Conservation (phyloP, 2,888 invertebrate species). For the Drosophila flavopinicola region DNA sequence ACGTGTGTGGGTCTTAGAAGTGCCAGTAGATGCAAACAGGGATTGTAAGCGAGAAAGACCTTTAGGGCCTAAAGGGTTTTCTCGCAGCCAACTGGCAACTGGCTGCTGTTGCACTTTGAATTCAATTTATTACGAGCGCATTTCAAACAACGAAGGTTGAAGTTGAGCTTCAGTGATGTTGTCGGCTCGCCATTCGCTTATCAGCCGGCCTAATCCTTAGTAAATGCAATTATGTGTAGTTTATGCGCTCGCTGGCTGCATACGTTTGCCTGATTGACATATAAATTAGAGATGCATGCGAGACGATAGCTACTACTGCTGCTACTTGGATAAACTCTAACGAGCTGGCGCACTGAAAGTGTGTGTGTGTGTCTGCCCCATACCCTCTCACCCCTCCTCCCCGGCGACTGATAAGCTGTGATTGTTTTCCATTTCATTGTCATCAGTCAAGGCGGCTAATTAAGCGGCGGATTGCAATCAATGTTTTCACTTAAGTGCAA, state of each 20-base stretch:
- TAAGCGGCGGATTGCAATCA: conserved; percentile 49
- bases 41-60: conserved; percentile 23
- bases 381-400: background rate
- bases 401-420: conserved; percentile 53
- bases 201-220: conserved; percentile 64
- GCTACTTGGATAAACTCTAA: conserved; percentile 51
- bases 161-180: conserved; percentile 56
- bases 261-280: conserved; percentile 77
- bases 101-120: conserved; percentile 61
- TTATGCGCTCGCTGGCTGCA: conserved; percentile 70
- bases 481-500: conserved; percentile 78
- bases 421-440: conserved; percentile 76
- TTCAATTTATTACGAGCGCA: conserved; percentile 76
- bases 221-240: conserved; percentile 80
- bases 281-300: conserved; percentile 77
- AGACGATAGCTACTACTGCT: conserved; percentile 64
- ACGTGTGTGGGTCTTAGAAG: conserved; percentile 78
- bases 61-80: too few relatives aligned
- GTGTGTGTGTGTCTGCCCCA: conserved; percentile 41
- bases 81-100: background rate
- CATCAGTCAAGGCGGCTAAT: conserved; percentile 61
- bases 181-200: conserved; percentile 40
- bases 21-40: conserved; percentile 61
- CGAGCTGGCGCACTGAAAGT: conserved; percentile 73
- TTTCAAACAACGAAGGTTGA: conserved; percentile 68